Evolutionary conservation across 2,888 invertebrate species (phyloP), one percentile per base, ranked within the genome.

Genomic region (Sminthurinus aureus): DNA sequence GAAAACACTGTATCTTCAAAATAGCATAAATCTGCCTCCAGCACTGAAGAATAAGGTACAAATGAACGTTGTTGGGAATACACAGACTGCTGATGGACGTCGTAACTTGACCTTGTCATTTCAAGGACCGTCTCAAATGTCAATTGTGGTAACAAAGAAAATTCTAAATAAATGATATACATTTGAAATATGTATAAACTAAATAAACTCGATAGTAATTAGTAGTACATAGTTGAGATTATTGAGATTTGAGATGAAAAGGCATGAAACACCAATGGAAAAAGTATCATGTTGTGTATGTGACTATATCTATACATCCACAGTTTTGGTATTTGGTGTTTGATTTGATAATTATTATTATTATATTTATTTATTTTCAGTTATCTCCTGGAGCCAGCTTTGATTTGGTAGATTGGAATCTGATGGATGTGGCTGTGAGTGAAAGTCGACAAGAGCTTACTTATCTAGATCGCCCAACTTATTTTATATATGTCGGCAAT

Each of bases 41-140:
- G 18, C 24, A 2, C 26, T 84, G 12, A 81, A 77, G 18, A 74
- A 84, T 67, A 2, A 24, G 20, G 81, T 84, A 11, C 26, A 73
- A 38, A 66, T 84, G 73, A 52, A 58, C 12, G 38, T 81, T 3
- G 0, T 77, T 8, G 24, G 3, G 20, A 69, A 71, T 20, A 38
- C 20, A 6, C 67, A 69, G 6, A 38, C 18, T 20, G 6, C 18
- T 11, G 0, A 8, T 2, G 20, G 13, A 0, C 51, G 8, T 12
- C 83, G 85, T 12, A 80, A 85, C 9, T 24, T 87, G 18, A 81
- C 84, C 38, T 76, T 87, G 18, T 82, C 81, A 69, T 86, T 87
- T 83, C 3, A 86, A 90, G 91, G 91, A 73, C 91, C 91, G 24
- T 90, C 90, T 86, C 91, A 91, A 86, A 89, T 90, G 86, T 90